Evolutionary conservation across 2,797 vertebrate species (phyloP).

Genomic region (Graptemys geographica): DNA sequence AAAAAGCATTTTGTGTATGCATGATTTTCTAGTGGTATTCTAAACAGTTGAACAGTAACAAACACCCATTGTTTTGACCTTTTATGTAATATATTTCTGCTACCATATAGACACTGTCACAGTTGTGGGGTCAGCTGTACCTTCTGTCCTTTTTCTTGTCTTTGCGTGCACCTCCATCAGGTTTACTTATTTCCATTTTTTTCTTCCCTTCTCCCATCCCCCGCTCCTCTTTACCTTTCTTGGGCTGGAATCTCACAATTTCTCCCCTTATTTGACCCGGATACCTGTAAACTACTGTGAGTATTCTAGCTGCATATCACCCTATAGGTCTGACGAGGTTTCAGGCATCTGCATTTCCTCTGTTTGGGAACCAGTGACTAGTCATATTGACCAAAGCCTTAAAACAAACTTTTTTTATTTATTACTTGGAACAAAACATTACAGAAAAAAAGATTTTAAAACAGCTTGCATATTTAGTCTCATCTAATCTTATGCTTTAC

Average conservation of each 20-base stretch:
- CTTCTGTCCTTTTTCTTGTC: background rate
- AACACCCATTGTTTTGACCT: background rate
- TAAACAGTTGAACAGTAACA: background rate
- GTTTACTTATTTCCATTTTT: background rate
- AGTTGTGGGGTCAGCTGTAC: background rate
- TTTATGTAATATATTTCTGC: background rate
- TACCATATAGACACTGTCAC: background rate
- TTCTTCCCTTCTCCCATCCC: background rate
- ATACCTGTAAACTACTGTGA: background rate
- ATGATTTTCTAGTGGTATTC: background rate
- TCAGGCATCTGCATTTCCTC: background rate
- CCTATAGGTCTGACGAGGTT: background rate
- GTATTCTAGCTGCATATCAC: background rate
- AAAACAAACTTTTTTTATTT: background rate
- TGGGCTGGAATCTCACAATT: background rate
- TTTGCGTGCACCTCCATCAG: background rate
- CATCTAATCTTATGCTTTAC: background rate
- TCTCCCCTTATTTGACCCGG: background rate
- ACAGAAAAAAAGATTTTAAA: background rate
- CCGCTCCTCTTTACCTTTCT: background rate
- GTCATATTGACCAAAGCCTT: background rate
- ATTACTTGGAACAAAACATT: background rate
- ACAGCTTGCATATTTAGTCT: background rate
- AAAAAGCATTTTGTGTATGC: background rate
- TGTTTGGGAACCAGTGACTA: background rate